Base-by-base conservation (phyloP, 2,888 invertebrate genomes). In the Pogonocherus hispidulus region DNA sequence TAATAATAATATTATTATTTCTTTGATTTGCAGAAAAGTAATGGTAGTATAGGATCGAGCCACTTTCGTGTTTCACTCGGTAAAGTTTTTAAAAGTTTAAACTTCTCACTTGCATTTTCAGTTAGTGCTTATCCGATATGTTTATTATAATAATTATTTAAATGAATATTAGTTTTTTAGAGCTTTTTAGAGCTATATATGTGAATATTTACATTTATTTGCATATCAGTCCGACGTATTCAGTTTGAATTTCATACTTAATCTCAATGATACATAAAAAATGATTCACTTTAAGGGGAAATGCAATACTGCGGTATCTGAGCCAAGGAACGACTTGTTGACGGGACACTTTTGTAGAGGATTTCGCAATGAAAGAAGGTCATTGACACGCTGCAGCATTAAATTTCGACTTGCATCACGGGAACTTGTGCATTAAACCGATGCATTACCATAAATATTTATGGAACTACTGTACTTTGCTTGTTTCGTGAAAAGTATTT, bases 301-400 rank as follows among this genome's bases (percentile, higher is more conserved):
- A 27, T 23, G 44, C 57, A 44, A 54, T 54, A 16, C 18, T 23
- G 16, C 47, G 27, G 32, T 32, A 27, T 32, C 47, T 19, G 27
- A 20, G 27, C 47, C 19, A 19, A 18, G 59, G 32, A 59, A 32
- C n/a, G 59, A 47, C 59, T 35, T 35, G 46, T 47, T 32, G 59
- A 47, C 59, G 59, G 47, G 59, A 55, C 55, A 27, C 19, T 59
- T 18, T 46, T 47, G 27, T 16, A 35, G 47, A 59, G 59, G 47
- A 59, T 46, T 47, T 59, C 32, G 59, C 59, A 59, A 59, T 41
- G 62, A 62, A 62, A 66, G 47, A 54, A 63, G 67, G 67, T 67
- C 67, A 49, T 67, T 63, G 67, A 67, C 67, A 63, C 41, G 47
- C 19, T 46, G 67, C 37, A 37, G 63, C 62, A 67, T 67, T 46